A percentile compares a stretch with the other conserved stretches of the same genome.
Conservation (phyloP, 2,888 invertebrate species). For the Strigamia transsilvanica region DNA sequence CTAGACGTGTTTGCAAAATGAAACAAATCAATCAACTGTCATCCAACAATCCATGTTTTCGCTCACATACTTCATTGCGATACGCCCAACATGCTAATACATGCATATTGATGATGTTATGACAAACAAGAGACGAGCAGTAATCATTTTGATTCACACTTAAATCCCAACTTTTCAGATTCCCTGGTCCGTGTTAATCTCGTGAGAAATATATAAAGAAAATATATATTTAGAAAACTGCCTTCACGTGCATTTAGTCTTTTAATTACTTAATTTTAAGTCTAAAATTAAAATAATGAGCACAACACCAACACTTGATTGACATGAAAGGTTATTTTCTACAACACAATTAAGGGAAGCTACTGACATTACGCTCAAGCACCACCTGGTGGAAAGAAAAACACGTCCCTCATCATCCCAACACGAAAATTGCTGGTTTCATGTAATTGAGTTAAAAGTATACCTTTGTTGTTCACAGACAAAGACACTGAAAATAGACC, state of each 20-base stretch:
- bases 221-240: background rate
- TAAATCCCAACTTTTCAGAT: background rate
- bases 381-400: constrained; percentile 25
- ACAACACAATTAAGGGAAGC: constrained; percentile 15
- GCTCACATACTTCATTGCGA: background rate
- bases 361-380: constrained; percentile 31
- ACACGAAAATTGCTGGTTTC: constrained; percentile 32
- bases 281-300: background rate
- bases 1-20: constrained; percentile 7
- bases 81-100: background rate
- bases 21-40: constrained; percentile 10
- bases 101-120: background rate
- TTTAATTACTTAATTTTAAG: background rate
- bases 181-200: background rate
- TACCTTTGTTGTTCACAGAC: constrained; percentile 7
- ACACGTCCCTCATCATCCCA: constrained; percentile 4
- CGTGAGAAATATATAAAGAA: background rate
- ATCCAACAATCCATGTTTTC: background rate
- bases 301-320: background rate
- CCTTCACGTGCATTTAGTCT: background rate
- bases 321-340: constrained; percentile 10
- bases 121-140: background rate
- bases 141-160: too few species aligned
- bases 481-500: constrained; percentile 1
- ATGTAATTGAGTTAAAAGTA: constrained; percentile 41